Evolutionary conservation across 2,888 invertebrate species (phyloP), one percentile per base, ranked within the genome.

Genomic region (Oscheius myriophilus): DNA sequence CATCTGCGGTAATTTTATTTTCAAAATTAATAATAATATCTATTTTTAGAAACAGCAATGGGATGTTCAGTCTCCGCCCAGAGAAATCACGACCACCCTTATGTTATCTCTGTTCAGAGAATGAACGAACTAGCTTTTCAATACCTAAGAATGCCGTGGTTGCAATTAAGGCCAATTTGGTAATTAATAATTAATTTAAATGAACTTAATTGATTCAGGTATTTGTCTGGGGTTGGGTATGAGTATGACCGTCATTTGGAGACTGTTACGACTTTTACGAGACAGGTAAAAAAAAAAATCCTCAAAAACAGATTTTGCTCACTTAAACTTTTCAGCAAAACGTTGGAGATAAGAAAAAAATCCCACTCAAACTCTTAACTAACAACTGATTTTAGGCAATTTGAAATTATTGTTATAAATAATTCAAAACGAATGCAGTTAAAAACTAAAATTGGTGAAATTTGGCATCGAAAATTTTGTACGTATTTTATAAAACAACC

Each of bases 121-220:
- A 43, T 68, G 63, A 68, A 63, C 2, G 54, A 45, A 39, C n/a
- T 68, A 14, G 68, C 68, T 21, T 68, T 68, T 55, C 74, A 72
- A 2, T 80, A 88, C 70, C 78, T 86, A 53, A 80, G 87, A 59
- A 76, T 82, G 69, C 90, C 92, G 0, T 91, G 92, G 89, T 85
- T 91, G 0, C 89, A 90, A 82, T 81, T 87, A 0, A 88, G 90
- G 41, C 86, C 88, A 1, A 82, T 91, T 46, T 92, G 91, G 85
- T 89, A 90, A 2, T 9, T 16, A 49, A 2, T 6, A 49, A 18
- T 6, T 33, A 6, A 6, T 33, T 9, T 6, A 9, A 6, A 9
- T 21, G 6, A 6, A n/a, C 3, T 49, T 1, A 16, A 21, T 18
- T 12, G 21, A 46, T 45, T 46, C n/a, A 68, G 68, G 68, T 62